Evolutionary conservation across 2,888 invertebrate species (phyloP).

Genomic region (Physocephala rufipes): DNA sequence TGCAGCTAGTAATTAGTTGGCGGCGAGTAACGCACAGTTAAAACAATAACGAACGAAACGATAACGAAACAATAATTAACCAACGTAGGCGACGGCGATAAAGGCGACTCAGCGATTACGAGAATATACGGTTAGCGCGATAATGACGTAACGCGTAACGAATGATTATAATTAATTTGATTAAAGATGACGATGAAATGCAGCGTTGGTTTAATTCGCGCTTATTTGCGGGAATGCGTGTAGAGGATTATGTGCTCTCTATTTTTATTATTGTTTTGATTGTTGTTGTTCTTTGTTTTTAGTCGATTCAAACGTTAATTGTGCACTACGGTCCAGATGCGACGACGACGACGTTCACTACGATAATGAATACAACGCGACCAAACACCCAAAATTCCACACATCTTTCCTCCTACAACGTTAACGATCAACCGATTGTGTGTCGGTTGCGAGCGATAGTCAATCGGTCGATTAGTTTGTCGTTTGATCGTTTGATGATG

Average conservation of each 20-base stretch:
- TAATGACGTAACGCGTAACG: not conserved
- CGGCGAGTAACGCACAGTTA: not conserved
- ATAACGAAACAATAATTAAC: constrained; percentile 30
- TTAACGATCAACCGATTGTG: not conserved
- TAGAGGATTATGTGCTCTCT: not conserved
- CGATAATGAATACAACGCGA: not conserved
- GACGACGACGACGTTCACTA: constrained; percentile 5
- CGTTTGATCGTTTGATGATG: too few species aligned
- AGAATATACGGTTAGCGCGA: not conserved
- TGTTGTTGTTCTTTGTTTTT: constrained; percentile 1
- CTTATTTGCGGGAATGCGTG: too few species aligned
- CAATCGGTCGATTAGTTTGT: too few species aligned
- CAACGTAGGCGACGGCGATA: not conserved
- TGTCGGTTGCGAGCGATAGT: too few species aligned
- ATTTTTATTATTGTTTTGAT: not conserved
- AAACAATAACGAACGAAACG: not conserved
- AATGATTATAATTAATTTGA: not conserved
- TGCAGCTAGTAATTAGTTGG: not conserved
- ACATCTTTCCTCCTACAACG: not conserved
- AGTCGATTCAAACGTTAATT: too few species aligned
- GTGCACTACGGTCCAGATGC: too few species aligned
- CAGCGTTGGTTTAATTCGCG: too few species aligned
- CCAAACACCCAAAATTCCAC: not conserved
- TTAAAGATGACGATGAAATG: too few species aligned
- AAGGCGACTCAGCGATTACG: not conserved